These are phyloP conservation scores for Rhinopithecus roxellana DNA, from an alignment of 2,113 vertebrate genomes.

Conservation along the genomic window DNA sequence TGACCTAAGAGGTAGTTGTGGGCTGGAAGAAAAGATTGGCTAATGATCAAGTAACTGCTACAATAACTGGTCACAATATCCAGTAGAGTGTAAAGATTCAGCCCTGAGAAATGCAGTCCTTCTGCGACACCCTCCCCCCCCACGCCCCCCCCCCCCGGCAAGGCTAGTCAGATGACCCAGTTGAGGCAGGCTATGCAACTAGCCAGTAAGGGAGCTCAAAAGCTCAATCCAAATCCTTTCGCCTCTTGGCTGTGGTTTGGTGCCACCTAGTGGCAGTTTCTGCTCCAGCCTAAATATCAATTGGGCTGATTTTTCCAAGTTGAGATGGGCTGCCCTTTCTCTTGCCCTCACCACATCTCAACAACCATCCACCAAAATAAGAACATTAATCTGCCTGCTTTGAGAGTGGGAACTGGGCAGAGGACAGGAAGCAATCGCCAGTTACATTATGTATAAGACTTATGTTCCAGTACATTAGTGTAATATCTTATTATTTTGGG, in stretches of 20 bases:
- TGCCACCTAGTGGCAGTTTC: conserved; percentile 39
- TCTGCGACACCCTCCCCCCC: accelerated
- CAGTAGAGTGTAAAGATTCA: background rate
- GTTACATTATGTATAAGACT: background rate
- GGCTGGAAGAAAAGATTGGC: conserved; percentile 5
- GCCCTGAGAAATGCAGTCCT: background rate
- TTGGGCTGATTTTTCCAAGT: background rate
- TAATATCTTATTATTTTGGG: background rate
- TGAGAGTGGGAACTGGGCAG: background rate
- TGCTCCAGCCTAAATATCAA: background rate
- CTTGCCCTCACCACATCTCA: background rate
- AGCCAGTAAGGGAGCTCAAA: background rate
- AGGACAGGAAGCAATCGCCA: background rate
- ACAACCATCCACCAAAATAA: background rate
- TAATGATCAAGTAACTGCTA: background rate
- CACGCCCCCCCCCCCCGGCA: accelerated
- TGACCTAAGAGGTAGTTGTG: background rate
- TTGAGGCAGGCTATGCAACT: background rate
- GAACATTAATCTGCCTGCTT: background rate
- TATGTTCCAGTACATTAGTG: background rate
- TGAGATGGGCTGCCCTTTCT: background rate
- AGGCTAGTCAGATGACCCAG: background rate
- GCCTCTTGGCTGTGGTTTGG: conserved; percentile 16
- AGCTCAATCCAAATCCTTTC: background rate
- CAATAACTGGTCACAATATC: background rate